Evolutionary conservation across 2,888 invertebrate species (phyloP).

Genomic region (Rhingia campestris): DNA sequence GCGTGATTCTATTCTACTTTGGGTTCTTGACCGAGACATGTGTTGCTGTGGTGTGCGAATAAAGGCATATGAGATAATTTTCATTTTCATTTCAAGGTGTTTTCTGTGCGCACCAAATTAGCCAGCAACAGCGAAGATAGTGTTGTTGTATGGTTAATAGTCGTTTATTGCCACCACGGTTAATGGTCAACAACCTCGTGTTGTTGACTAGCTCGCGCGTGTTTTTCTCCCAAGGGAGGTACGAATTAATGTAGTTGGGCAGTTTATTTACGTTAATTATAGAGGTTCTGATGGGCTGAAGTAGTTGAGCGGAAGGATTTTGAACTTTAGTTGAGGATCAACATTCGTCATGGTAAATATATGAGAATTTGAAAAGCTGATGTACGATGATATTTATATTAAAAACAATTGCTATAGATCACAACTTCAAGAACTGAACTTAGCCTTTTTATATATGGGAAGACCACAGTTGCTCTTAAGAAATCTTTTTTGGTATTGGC

Average conservation of each 20-base stretch:
- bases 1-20: constrained; percentile 34
- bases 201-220: constrained; percentile 14
- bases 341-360: too few species aligned
- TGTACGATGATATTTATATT: too few species aligned
- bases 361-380: too few species aligned
- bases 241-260: constrained; percentile 48
- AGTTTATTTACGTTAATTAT: constrained; percentile 45
- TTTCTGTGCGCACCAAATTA: constrained; percentile 39
- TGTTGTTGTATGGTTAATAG: constrained; percentile 61
- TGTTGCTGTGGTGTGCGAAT: constrained; percentile 24
- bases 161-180: constrained; percentile 59
- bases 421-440: too few species aligned
- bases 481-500: too few species aligned
- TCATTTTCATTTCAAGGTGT: constrained; percentile 76
- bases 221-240: constrained; percentile 42
- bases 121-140: constrained; percentile 28
- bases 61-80: constrained; percentile 69
- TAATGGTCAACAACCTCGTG: constrained; percentile 64
- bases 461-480: too few species aligned
- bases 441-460: too few species aligned
- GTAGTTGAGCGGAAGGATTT: constrained; percentile 13
- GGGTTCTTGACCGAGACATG: constrained; percentile 38
- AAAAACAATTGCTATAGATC: too few species aligned
- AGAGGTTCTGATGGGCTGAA: constrained; percentile 39
- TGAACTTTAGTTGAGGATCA: too few species aligned